Base-by-base conservation (phyloP, 2,888 invertebrate species). In the Hedychridium roseum region DNA sequence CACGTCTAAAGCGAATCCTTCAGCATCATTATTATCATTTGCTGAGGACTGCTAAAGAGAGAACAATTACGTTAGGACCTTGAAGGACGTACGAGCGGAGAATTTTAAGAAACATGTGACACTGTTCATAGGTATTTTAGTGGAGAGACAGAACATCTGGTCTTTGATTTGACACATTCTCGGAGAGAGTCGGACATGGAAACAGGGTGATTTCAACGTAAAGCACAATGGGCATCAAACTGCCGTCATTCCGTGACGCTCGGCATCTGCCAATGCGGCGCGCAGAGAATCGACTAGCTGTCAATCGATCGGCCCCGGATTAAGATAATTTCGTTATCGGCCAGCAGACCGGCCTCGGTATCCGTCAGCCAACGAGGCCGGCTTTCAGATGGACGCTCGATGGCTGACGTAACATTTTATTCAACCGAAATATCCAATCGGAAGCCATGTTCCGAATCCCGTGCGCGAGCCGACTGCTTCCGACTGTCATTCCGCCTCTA, bases 301-400 rank as follows among this genome's bases (percentile, higher is more conserved):
- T 66, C 68, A 70, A 71, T 70, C 72, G 68, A 71, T 67, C 61
- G 54, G 57, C 49, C 46, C n/a, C 49, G 64, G 64, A 68, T 71
- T 69, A 68, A 68, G 69, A 71, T 71, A 71, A 71, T 67, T 68
- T 68, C 58, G 66, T 70, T 69, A 71, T 64, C 66, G 62, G 57
- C 45, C 50, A 34, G 53, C 53, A 42, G 57, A 59, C 58, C 57
- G 39, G 60, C 57, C 55, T 57, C 58, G 57, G 55, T 61, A 57
- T 61, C 57, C 66, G 57, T 63, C 57, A 53, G 59, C 54, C 57
- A 60, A 60, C 62, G 54, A 54, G 64, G 54, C 52, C 57, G 52
- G 54, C 50, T 57, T 66, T 68, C 56, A 57, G 56, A 65, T 52
- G 60, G 53, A 64, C 54, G 55, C 42, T 58, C 64, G 51, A 52